Conservation (phyloP, 2,888 invertebrate genomes). For the Hofmannophila pseudospretella region DNA sequence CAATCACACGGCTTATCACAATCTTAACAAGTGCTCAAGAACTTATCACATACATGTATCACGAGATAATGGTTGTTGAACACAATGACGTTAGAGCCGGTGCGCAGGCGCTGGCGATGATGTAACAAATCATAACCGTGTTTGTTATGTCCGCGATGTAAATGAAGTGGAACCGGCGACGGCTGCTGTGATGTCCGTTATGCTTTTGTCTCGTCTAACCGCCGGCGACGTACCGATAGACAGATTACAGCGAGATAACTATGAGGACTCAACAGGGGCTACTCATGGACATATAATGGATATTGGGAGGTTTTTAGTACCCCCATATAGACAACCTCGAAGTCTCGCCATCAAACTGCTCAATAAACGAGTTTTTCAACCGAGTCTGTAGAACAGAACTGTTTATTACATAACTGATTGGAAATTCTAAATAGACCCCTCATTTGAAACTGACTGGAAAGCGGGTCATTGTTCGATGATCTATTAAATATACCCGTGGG, state of each 20-base stretch:
- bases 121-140: conserved; percentile 37
- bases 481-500: no score
- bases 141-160: conserved; percentile 38
- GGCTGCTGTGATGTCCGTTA: conserved; percentile 24
- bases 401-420: no score
- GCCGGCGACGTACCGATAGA: conserved; percentile 20
- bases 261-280: no score
- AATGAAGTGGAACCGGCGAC: conserved; percentile 37
- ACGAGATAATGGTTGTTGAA: background rate
- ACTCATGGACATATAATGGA: no score
- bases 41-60: conserved; percentile 1
- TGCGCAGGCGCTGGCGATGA: conserved; percentile 16
- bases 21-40: background rate
- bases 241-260: conserved; percentile 10
- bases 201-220: conserved; percentile 20
- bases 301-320: no score
- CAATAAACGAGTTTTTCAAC: no score
- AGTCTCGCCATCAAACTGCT: no score
- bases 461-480: no score
- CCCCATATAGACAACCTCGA: no score
- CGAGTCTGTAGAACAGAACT: no score
- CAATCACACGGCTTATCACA: background rate
- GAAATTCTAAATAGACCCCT: no score
- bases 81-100: conserved; percentile 1
- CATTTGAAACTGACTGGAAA: no score